Percentiles rank a stretch among this genome's conserved stretches.
Evolutionary conservation across 2,113 vertebrate species (phyloP).

Genomic region (Plecturocebus donacophilus): DNA sequence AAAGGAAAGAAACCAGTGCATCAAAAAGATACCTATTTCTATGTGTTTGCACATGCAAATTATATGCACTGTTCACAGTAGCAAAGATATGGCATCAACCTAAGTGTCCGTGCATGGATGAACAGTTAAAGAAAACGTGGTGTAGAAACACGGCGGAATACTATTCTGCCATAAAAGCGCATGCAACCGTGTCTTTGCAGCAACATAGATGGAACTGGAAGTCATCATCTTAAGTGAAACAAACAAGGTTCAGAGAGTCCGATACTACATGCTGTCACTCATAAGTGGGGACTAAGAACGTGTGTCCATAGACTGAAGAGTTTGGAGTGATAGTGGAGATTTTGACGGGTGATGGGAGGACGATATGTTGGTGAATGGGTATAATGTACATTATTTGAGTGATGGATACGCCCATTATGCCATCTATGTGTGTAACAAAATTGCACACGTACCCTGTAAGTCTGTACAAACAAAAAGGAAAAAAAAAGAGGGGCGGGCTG

Average conservation of each 20-base stretch:
- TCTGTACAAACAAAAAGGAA: background rate
- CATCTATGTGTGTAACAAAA: background rate
- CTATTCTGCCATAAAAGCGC: background rate
- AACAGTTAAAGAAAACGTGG: background rate
- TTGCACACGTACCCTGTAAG: background rate
- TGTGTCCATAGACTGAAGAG: no score
- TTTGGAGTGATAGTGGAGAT: background rate
- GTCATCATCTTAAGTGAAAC: background rate
- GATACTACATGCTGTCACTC: background rate
- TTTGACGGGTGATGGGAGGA: background rate
- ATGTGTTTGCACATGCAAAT: background rate
- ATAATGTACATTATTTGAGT: background rate
- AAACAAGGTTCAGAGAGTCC: background rate
- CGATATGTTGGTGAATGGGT: background rate
- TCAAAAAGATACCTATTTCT: background rate
- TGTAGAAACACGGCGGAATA: background rate
- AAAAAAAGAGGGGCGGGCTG: background rate
- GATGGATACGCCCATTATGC: background rate
- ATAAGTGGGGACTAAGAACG: background rate
- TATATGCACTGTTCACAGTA: background rate
- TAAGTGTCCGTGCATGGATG: background rate
- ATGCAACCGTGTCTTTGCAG: background rate
- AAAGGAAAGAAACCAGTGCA: background rate
- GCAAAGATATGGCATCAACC: background rate
- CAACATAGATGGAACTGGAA: background rate